Evolutionary conservation across 2,797 vertebrate species (phyloP), one percentile per base, ranked within the genome.

Genomic region (Ibycter americanus): DNA sequence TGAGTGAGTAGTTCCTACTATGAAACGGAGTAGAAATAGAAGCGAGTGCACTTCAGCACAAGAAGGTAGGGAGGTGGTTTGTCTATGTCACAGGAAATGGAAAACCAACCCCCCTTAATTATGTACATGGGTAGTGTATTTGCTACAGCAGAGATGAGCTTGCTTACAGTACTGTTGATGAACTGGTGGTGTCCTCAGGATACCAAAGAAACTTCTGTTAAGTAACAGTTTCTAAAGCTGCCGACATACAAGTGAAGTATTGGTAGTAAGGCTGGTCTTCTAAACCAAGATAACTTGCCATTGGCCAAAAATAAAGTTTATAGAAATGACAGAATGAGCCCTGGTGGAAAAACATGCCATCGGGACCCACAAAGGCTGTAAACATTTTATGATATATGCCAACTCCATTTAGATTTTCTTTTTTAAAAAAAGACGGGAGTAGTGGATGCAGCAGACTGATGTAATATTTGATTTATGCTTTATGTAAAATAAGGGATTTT

Each of bases 361-460:
- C 87, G 86, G 66, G 80, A 92, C 86, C 91, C 82, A 91, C 68
- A 52, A 44, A 76, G 42, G 47, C 93, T 94, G 68, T 76, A 88
- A 92, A 82, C 51, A 70, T 92, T 94, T 90, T 67, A 88, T 95
- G 93, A 95, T 97, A 55, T 51, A 9, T 94, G 93, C 94, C 95
- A 96, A 51, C 40, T 94, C 74, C 55, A 38, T 83, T 96, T 94
- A 93, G 65, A 63, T 96, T 94, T 89, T 62, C 25, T 40, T 83
- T 63, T 66, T n/a, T 4, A 0, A 54, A 87, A 72, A 85, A 61
- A 54, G 9, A 58, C 12, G 21, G 49, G 40, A 89, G 52, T 52
- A 92, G 44, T 73, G 40, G 59, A 85, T 85, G 72, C 61, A 89
- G 74, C 44, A 92, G 84, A 79, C n/a, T 81, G 84, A 86, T 93